Percentiles rank a stretch among this genome's conserved stretches.
Conservation (phyloP, 2,888 invertebrate species). For the Dusona sp. region DNA sequence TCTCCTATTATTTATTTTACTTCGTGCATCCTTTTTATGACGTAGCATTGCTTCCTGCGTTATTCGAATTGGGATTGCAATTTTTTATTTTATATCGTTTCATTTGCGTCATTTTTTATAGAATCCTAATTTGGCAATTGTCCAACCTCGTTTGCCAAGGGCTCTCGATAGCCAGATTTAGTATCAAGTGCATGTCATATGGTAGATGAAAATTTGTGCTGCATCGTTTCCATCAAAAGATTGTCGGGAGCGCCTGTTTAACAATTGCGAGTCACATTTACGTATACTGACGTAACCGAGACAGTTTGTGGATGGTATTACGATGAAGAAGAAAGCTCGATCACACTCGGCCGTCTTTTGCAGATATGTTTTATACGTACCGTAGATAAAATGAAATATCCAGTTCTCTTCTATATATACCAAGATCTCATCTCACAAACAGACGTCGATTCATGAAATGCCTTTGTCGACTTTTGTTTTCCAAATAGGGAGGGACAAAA, state of each 20-base stretch:
- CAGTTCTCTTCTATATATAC: conserved; percentile 4
- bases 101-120: not conserved
- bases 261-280: not conserved
- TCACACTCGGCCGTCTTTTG: conserved; percentile 30
- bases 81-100: not conserved
- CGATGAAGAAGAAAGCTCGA: conserved; percentile 21
- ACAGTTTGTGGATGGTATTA: conserved; percentile 16
- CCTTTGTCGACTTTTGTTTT: conserved; percentile 66
- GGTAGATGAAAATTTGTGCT: not conserved
- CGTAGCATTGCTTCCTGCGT: not conserved
- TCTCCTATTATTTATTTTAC: not conserved
- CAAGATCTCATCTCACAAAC: conserved; percentile 66
- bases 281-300: conserved; percentile 1
- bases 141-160: not conserved
- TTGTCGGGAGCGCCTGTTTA: not conserved
- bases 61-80: not conserved
- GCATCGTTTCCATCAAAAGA: not conserved
- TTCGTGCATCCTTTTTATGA: not conserved
- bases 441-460: conserved; percentile 69
- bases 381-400: conserved; percentile 44
- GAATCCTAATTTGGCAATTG: not conserved
- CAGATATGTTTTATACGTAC: conserved; percentile 42
- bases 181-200: not conserved
- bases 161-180: not conserved
- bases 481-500: conserved; percentile 68